phyloP scores from a whole-genome alignment of 2,888 invertebrate genomes.

The Halictus quadricinctus region DNA sequence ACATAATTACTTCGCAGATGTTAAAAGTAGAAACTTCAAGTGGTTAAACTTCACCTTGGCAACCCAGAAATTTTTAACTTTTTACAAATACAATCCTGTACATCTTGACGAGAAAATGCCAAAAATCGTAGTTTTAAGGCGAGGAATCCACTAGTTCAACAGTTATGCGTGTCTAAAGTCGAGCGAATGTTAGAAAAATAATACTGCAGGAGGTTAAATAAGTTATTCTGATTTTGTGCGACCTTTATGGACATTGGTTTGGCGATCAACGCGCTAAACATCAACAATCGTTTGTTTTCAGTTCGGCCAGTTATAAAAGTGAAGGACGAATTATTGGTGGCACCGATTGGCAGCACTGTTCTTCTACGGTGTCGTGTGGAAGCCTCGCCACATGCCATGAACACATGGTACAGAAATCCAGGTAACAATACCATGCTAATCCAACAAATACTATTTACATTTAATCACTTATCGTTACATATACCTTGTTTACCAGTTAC shows the following conservation, averaged over 20 bases:
- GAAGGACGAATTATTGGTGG: constrained; percentile 92
- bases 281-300: constrained; percentile 80
- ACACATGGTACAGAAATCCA: constrained; percentile 91
- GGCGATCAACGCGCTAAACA: background rate
- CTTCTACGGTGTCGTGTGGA: constrained; percentile 93
- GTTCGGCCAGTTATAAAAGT: constrained; percentile 94
- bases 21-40: background rate
- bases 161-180: no score
- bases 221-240: no score
- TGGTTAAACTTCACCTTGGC: no score
- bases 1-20: background rate
- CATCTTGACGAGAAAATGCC: no score
- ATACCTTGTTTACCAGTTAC: no score
- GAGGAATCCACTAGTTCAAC: no score
- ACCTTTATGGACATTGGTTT: background rate
- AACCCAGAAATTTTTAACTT: no score
- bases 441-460: background rate
- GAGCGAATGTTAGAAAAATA: no score
- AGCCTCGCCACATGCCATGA: constrained; percentile 94
- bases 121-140: no score
- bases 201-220: no score
- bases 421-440: constrained; percentile 46
- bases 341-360: constrained; percentile 91
- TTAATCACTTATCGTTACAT: no score
- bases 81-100: no score